Conservation (phyloP, 2,888 invertebrate species). For the Andrena chrysosceles region DNA sequence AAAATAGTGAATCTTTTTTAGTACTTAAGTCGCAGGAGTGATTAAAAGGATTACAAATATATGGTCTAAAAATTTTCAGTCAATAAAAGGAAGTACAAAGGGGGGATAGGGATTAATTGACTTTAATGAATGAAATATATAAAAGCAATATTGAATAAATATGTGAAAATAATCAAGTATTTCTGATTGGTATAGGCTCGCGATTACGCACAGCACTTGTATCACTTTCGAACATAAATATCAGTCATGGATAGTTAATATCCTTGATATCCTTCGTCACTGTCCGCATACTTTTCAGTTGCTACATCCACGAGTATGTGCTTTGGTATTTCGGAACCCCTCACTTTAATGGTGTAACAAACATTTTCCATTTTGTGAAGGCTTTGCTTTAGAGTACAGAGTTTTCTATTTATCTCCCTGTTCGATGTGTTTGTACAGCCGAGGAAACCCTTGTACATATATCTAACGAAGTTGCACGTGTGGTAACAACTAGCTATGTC, state of each 20-base stretch:
- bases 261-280: conserved; percentile 86
- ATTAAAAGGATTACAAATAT: conserved; percentile 1
- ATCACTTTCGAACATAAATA: background rate
- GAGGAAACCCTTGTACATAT: conserved; percentile 88
- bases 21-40: no score
- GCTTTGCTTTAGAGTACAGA: conserved; percentile 90
- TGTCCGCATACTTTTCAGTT: conserved; percentile 82
- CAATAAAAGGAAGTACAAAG: background rate
- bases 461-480: conserved; percentile 90
- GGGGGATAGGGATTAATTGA: background rate
- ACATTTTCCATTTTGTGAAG: conserved; percentile 93
- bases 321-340: conserved; percentile 92
- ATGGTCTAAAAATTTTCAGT: background rate
- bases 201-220: background rate
- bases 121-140: background rate
- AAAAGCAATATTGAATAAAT: background rate
- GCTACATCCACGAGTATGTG: conserved; percentile 88
- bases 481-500: conserved; percentile 90
- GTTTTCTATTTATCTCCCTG: conserved; percentile 90
- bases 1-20: background rate
- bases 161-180: background rate
- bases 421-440: conserved; percentile 86
- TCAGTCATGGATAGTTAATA: conserved; percentile 55
- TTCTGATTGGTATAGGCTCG: background rate
- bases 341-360: conserved; percentile 92